Evolutionary conservation across 2,113 vertebrate genomes (phyloP), one percentile per base, ranked within the genome.

Genomic region (Hippocampus guttulatus): DNA sequence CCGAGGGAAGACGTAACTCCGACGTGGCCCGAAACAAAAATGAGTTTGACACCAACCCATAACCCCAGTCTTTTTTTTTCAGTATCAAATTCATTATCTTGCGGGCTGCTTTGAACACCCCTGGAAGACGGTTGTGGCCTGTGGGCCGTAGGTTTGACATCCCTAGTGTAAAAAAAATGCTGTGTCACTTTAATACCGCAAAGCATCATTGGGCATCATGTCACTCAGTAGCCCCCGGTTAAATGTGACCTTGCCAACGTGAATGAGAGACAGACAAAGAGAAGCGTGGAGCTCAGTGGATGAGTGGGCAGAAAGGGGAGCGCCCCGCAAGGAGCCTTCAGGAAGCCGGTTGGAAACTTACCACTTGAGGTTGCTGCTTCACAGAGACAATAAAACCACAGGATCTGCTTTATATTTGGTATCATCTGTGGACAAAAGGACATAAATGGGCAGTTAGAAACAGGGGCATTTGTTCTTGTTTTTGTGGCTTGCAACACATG

Each of bases 381-480:
- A 75, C 93, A 91, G 0, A 93, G 86, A 72, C 88, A 95, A 75
- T 79, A 95, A 72, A 99, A 91, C 95, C 95, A 96, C 85, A 97
- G 91, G 89, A 98, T 89, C 75, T 91, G 92, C 84, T 94, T 95
- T 89, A 96, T 91, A 85, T 93, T 94, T 87, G 93, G 88, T 85
- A 93, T 83, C 97, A 98, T 99, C 93, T 96, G 78, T 76, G 73
- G 71, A 70, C 86, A 88, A 87, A 72, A 12, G 64, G 18, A 65
- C 66, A 57, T 1, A 23, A 54, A 47, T 0, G 23, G 58, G 21
- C 15, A 57, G 80, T 66, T 82, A 10, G 2, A 75, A 65, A 60
- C 25, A 66, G 20, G 3, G 63, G 2, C 20, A 49, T 73, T 5
- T 45, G 8, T 15, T 52, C 2, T 67, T 27, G 49, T 33, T 64